Evolutionary conservation across 2,888 invertebrate genomes (phyloP).

Genomic region (Panopea generosa): DNA sequence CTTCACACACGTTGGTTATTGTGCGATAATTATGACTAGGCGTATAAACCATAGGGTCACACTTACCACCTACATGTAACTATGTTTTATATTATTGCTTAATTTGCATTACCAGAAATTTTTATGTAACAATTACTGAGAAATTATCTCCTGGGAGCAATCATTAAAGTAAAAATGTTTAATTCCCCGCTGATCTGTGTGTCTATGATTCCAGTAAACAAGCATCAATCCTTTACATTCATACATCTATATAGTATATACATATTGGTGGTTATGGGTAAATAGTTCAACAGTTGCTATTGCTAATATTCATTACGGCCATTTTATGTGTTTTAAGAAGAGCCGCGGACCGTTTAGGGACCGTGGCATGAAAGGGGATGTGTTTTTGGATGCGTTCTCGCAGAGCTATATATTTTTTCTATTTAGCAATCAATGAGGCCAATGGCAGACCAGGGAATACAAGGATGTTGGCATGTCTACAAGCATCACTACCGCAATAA

Average conservation of each 20-base stretch:
- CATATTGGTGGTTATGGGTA: slow-evolving; percentile 13
- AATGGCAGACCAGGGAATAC: slow-evolving; percentile 41
- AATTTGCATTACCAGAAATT: too few relatives aligned
- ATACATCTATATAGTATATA: slow-evolving; percentile 9
- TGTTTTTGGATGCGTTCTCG: slow-evolving; percentile 50
- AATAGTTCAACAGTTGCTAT: slow-evolving; percentile 26
- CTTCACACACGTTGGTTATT: too few relatives aligned
- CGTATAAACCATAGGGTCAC: too few relatives aligned
- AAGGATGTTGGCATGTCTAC: slow-evolving; percentile 53
- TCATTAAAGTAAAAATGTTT: too few relatives aligned
- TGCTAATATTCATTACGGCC: slow-evolving; percentile 44
- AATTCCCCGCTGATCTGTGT: too few relatives aligned
- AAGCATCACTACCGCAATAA: slow-evolving; percentile 43
- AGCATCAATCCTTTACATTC: not conserved
- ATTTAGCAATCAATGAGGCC: slow-evolving; percentile 45
- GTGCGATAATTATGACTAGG: too few relatives aligned
- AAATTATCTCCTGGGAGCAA: too few relatives aligned
- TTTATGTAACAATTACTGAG: too few relatives aligned
- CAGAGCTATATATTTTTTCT: slow-evolving; percentile 42
- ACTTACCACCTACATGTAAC: too few relatives aligned
- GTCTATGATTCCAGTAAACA: not conserved
- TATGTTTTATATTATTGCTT: too few relatives aligned
- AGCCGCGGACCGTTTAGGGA: slow-evolving; percentile 39
- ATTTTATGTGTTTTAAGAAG: slow-evolving; percentile 58
- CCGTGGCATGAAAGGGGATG: slow-evolving; percentile 45